phyloP scores from a whole-genome alignment of 2,113 vertebrate species.

The Oreochromis spilurus region DNA sequence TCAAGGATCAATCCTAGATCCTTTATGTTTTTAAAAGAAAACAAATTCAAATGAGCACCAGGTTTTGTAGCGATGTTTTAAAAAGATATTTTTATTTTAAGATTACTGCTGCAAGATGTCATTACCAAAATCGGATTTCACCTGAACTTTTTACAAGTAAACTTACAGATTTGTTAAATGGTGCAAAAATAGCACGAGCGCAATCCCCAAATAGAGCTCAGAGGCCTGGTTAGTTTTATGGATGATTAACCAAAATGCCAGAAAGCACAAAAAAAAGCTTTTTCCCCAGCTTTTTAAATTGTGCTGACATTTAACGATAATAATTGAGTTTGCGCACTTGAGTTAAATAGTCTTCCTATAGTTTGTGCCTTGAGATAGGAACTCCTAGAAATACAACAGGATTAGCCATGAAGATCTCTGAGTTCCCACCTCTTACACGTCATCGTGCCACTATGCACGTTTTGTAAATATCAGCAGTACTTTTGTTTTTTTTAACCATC shows the following conservation, averaged over 20 bases:
- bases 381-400: background rate
- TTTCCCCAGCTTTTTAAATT: background rate
- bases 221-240: background rate
- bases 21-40: background rate
- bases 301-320: background rate
- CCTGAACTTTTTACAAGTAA: background rate
- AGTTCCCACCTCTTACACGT: background rate
- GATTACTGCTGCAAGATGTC: background rate
- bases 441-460: background rate
- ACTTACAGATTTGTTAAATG: background rate
- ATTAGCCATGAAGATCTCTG: background rate
- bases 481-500: background rate
- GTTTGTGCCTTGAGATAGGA: background rate
- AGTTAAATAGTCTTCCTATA: background rate
- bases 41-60: background rate
- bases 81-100: background rate
- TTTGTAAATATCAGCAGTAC: background rate
- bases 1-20: background rate
- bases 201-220: background rate
- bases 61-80: background rate
- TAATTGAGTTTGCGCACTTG: background rate
- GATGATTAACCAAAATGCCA: background rate
- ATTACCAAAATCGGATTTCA: background rate
- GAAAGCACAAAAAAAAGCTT: rapidly evolving
- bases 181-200: background rate